A percentile compares a stretch with the other conserved stretches of the same genome.
These are phyloP conservation scores for Nycteola revayana DNA, from an alignment of 2,888 invertebrate species.

Conservation along the genomic window DNA sequence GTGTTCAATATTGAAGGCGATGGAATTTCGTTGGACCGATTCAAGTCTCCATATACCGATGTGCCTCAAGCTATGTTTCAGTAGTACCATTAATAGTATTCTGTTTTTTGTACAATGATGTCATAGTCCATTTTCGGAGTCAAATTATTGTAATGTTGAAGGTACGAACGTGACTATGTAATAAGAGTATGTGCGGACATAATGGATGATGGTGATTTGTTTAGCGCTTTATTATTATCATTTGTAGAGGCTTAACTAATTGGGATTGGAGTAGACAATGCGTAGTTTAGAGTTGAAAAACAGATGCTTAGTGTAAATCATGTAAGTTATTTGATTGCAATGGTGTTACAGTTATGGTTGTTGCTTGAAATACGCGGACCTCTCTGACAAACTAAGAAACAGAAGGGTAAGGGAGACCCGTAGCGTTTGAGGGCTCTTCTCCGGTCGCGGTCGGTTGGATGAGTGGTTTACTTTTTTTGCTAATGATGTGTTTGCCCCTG, in stretches of 20 bases:
- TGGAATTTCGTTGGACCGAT: no score
- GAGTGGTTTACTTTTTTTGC: no score
- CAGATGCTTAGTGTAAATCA: not conserved
- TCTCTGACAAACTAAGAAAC: no score
- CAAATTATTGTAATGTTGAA: conserved; percentile 34
- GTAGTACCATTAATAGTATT: conserved; percentile 17
- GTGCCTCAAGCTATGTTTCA: conserved; percentile 24
- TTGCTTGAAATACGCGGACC: no score
- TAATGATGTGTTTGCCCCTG: no score
- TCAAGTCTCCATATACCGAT: not conserved
- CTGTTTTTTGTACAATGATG: conserved; percentile 34
- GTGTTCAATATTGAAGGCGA: not conserved
- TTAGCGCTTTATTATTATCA: conserved; percentile 20
- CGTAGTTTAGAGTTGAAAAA: not conserved
- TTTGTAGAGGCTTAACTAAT: conserved; percentile 9
- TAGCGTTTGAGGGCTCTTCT: no score
- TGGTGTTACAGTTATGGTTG: no score
- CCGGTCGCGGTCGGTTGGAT: no score
- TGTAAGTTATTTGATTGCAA: no score
- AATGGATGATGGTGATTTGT: conserved; percentile 30
- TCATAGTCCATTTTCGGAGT: conserved; percentile 37
- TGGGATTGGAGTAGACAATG: conserved; percentile 10
- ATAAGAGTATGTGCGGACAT: conserved; percentile 29
- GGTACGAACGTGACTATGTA: conserved; percentile 32
- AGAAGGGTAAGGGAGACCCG: no score